These are phyloP conservation scores for Petrocephalus zakoni DNA, from an alignment of 2,113 vertebrate genomes.

Conservation along the genomic window DNA sequence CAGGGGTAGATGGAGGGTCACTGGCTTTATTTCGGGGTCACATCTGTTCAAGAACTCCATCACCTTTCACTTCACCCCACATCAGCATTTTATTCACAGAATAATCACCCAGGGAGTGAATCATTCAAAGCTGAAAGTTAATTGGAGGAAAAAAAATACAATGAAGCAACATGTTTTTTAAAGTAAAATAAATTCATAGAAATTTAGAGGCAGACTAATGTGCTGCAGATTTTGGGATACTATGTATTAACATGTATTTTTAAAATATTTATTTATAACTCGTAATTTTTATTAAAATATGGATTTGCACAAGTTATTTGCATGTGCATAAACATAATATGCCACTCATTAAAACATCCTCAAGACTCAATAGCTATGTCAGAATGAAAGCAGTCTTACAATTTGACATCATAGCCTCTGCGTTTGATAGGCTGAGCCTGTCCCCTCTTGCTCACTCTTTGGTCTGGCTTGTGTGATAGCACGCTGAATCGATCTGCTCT, in stretches of 20 bases:
- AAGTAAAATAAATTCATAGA: background rate
- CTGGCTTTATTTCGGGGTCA: constrained; percentile 31
- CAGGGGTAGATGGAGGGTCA: constrained; percentile 12
- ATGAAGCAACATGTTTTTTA: background rate
- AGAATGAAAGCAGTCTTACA: background rate
- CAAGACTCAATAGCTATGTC: background rate
- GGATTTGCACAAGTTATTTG: background rate
- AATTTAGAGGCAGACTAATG: background rate
- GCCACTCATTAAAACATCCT: background rate
- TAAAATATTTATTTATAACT: background rate
- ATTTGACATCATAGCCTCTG: background rate
- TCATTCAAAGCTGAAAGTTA: background rate
- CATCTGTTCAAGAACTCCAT: constrained; percentile 19
- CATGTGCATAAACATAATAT: background rate
- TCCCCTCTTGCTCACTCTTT: background rate
- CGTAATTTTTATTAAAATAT: background rate
- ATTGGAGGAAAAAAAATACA: background rate
- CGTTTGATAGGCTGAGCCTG: background rate
- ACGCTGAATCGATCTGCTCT: background rate
- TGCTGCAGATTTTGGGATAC: background rate
- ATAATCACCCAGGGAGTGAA: constrained; percentile 8
- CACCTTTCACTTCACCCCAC: background rate
- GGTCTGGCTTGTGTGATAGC: background rate
- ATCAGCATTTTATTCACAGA: background rate
- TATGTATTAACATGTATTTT: background rate